These are phyloP conservation scores for Diloba caeruleocephala DNA, from an alignment of 2,888 invertebrate species.

Conservation along the genomic window DNA sequence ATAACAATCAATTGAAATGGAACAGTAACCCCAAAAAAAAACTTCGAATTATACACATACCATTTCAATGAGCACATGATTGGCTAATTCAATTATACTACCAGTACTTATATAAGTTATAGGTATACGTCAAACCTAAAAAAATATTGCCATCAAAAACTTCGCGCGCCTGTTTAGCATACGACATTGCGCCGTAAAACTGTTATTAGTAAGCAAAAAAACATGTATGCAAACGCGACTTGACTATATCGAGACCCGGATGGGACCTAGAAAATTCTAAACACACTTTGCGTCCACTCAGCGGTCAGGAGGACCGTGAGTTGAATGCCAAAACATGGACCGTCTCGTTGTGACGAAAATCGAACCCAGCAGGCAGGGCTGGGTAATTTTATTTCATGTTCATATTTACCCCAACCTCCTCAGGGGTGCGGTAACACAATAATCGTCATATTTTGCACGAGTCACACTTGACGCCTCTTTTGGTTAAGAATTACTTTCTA, in stretches of 20 bases:
- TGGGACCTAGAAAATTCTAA: constrained; percentile 60
- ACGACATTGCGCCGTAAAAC: constrained; percentile 41
- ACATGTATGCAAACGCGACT: constrained; percentile 42
- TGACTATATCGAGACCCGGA: constrained; percentile 47
- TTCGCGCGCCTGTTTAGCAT: constrained; percentile 37
- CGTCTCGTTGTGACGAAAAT: constrained; percentile 71
- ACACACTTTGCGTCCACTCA: constrained; percentile 63
- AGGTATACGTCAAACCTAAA: constrained; percentile 39
- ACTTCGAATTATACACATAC: constrained; percentile 25
- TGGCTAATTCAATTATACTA: constrained; percentile 15
- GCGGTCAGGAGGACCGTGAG: constrained; percentile 69
- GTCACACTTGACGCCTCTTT: constrained; percentile 52
- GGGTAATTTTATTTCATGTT: constrained; percentile 78
- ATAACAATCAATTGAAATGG: background rate
- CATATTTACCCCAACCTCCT: constrained; percentile 56
- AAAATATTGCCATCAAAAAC: constrained; percentile 40
- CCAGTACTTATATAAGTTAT: no score
- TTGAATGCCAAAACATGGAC: constrained; percentile 59
- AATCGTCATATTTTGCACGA: constrained; percentile 75
- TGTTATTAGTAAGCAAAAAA: constrained; percentile 48
- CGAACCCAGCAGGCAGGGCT: constrained; percentile 63
- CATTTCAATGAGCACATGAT: constrained; percentile 13
- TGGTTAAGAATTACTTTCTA: constrained; percentile 44
- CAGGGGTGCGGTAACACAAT: constrained; percentile 69
- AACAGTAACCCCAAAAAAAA: constrained; percentile 1